Conservation (phyloP, 1,140 invertebrate genomes). For the Chlorops oryzae region DNA sequence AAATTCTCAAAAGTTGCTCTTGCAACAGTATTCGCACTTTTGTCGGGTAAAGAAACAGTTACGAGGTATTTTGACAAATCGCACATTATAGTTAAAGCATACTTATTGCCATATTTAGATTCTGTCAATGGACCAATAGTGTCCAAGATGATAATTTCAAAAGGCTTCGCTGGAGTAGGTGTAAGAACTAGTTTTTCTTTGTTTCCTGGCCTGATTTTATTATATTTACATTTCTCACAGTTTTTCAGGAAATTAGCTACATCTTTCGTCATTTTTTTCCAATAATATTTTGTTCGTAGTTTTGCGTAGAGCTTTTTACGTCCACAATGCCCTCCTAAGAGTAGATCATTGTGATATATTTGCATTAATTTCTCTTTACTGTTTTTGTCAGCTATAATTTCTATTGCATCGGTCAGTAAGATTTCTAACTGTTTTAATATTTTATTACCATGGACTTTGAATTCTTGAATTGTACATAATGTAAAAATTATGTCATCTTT, state of each 20-base stretch:
- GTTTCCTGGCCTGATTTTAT: background rate
- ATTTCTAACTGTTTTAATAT: no score
- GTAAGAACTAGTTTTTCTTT: background rate
- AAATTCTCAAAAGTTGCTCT: constrained; percentile 13
- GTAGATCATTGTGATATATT: background rate
- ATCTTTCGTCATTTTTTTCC: constrained; percentile 4
- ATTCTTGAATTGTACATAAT: no score
- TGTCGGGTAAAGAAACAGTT: constrained; percentile 4
- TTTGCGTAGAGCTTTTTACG: background rate
- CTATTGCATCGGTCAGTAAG: no score
- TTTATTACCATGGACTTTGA: no score
- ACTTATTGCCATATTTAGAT: background rate
- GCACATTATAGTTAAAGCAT: constrained; percentile 13
- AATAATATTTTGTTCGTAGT: background rate
- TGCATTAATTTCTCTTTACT: no score
- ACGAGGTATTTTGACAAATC: constrained; percentile 11
- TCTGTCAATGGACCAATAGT: constrained; percentile 4
- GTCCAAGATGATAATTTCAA: constrained; percentile 3
- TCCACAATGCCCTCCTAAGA: background rate
- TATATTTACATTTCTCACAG: background rate
- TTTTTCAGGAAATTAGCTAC: constrained; percentile 5
- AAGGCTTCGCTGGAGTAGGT: constrained; percentile 1
- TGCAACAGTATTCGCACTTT: constrained; percentile 9
- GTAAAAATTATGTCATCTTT: no score
- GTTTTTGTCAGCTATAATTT: no score